Evolutionary conservation across 2,113 vertebrate genomes (phyloP).

Genomic region (Alethe castanea): DNA sequence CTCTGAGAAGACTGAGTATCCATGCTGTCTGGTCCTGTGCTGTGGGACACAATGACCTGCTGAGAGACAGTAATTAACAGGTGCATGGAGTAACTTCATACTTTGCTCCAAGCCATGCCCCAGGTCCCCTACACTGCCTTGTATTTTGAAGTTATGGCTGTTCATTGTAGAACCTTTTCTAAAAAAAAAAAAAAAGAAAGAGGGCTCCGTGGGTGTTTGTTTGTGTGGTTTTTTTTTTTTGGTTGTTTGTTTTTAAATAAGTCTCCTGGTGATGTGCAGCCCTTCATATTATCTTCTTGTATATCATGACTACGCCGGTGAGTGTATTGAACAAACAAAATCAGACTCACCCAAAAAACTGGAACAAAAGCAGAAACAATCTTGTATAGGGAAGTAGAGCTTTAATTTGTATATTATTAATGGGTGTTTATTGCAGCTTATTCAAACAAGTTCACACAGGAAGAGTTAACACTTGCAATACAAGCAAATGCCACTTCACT

Average conservation of each 20-base stretch:
- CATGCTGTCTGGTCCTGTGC: background rate
- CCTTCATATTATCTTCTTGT: background rate
- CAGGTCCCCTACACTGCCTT: background rate
- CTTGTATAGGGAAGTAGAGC: background rate
- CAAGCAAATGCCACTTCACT: background rate
- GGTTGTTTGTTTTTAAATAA: background rate
- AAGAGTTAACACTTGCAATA: background rate
- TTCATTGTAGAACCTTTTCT: background rate
- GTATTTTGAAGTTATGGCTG: background rate
- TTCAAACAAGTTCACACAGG: background rate
- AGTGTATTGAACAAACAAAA: background rate
- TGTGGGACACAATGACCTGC: background rate
- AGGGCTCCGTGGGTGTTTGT: background rate
- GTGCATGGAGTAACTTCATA: background rate
- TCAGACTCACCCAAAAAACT: background rate
- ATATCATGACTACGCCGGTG: no score
- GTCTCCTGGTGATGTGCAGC: background rate
- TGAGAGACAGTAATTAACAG: background rate
- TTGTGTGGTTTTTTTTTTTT: background rate
- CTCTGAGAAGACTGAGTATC: background rate
- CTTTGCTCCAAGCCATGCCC: background rate
- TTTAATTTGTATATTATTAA: background rate
- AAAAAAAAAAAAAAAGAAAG: background rate
- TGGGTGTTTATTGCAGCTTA: background rate
- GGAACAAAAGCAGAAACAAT: background rate